These are phyloP conservation scores for Sarcophaga variegata DNA, from an alignment of 2,888 invertebrate species.

Conservation along the genomic window DNA sequence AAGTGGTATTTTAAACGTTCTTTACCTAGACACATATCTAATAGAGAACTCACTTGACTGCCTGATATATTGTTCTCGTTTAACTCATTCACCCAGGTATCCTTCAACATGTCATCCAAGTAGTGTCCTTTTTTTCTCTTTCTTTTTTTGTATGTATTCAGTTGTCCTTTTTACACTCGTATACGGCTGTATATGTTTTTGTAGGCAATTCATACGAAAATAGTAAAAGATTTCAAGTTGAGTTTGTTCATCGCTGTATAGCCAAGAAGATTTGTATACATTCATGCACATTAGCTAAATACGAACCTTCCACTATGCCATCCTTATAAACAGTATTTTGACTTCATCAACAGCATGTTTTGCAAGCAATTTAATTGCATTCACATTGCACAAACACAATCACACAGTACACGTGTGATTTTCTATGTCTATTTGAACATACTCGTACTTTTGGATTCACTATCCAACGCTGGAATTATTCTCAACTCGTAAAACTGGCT, in stretches of 20 bases:
- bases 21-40: neutral
- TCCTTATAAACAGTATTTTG: conserved; percentile 37
- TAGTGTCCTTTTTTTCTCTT: neutral
- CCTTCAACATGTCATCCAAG: conserved; percentile 1
- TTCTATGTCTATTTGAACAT: neutral
- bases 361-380: neutral
- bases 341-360: conserved; percentile 8
- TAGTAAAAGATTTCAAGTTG: conserved; percentile 20
- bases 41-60: conserved; percentile 8
- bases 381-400: neutral
- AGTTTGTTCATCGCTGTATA: neutral
- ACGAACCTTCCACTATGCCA: neutral
- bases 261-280: neutral
- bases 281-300: neutral
- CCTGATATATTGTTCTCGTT: neutral
- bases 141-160: neutral
- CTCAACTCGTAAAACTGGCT: conserved; percentile 10
- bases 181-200: neutral
- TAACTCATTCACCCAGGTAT: neutral
- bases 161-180: conserved; percentile 32
- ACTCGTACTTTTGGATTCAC: neutral
- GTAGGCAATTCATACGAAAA: conserved; percentile 11
- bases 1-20: neutral
- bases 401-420: neutral
- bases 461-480: conserved; percentile 1